Percentiles rank a stretch among this genome's conserved stretches.
phyloP scores from a whole-genome alignment of 2,113 vertebrate genomes.

The Aplodontia rufa region DNA sequence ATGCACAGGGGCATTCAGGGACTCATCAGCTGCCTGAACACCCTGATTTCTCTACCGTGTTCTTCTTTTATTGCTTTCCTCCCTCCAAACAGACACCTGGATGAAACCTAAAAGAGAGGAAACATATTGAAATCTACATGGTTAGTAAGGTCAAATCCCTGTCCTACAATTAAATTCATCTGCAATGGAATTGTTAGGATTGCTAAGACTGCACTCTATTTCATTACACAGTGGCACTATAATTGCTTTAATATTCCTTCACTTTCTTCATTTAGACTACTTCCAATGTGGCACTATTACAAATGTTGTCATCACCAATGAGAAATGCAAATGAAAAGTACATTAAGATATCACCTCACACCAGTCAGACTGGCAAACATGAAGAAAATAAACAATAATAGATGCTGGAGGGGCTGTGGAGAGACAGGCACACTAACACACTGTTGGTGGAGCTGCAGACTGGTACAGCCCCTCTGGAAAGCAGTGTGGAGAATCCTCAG shows the following conservation, averaged over 20 bases:
- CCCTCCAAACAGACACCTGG: background rate
- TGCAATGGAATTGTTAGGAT: background rate
- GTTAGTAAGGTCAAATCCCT: background rate
- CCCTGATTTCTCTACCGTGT: background rate
- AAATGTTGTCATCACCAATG: background rate
- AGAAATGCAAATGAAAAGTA: too few species aligned
- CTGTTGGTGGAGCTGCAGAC: too few species aligned
- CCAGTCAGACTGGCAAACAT: too few species aligned
- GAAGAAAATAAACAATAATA: too few species aligned
- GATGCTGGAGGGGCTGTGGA: too few species aligned
- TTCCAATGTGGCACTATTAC: background rate
- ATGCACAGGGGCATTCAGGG: fast-evolving
- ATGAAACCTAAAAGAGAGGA: background rate
- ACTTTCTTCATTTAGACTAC: background rate
- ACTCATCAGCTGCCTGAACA: background rate
- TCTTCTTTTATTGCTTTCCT: background rate
- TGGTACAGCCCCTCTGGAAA: too few species aligned
- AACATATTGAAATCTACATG: background rate
- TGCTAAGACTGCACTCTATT: background rate
- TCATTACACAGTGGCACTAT: background rate
- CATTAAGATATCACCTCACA: too few species aligned
- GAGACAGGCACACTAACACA: too few species aligned
- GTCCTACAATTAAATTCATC: background rate
- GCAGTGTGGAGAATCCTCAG: too few species aligned
- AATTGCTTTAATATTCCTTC: background rate